phyloP scores from a whole-genome alignment of 2,888 invertebrate genomes.

The Gortyna flavago region DNA sequence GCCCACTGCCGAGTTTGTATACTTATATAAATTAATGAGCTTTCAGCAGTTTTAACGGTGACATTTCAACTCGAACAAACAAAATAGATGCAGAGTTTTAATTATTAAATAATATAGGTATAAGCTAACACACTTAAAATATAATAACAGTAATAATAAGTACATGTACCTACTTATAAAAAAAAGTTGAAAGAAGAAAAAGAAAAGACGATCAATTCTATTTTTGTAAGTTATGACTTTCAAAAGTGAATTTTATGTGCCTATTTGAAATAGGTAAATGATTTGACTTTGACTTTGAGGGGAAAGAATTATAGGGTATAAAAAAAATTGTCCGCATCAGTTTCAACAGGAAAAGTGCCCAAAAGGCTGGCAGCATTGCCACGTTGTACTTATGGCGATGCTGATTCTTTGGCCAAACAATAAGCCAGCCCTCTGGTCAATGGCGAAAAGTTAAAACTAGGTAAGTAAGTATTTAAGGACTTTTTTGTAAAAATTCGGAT shows the following conservation, averaged over 20 bases:
- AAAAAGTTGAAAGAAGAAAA: background rate
- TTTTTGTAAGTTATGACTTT: too few relatives aligned
- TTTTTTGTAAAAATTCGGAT: too few relatives aligned
- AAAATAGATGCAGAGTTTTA: background rate
- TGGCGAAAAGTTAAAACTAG: background rate
- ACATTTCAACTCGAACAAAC: background rate
- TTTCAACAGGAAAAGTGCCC: background rate
- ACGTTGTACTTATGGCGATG: background rate
- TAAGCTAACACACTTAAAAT: background rate
- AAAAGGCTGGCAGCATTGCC: background rate
- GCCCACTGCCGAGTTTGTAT: background rate
- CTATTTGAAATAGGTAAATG: too few relatives aligned
- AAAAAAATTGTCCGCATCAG: background rate
- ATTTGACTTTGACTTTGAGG: too few relatives aligned
- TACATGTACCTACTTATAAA: background rate
- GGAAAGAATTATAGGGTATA: background rate
- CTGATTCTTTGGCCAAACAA: background rate
- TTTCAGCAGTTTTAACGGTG: background rate
- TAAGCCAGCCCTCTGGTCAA: too few relatives aligned
- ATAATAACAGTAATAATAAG: background rate
- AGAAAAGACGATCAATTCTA: too few relatives aligned
- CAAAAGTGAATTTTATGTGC: too few relatives aligned
- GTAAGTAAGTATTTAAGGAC: background rate
- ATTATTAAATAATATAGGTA: too few relatives aligned
- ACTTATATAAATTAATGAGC: constrained; percentile 16